Conservation (phyloP, 2,888 invertebrate genomes). For the Andrena camellia region DNA sequence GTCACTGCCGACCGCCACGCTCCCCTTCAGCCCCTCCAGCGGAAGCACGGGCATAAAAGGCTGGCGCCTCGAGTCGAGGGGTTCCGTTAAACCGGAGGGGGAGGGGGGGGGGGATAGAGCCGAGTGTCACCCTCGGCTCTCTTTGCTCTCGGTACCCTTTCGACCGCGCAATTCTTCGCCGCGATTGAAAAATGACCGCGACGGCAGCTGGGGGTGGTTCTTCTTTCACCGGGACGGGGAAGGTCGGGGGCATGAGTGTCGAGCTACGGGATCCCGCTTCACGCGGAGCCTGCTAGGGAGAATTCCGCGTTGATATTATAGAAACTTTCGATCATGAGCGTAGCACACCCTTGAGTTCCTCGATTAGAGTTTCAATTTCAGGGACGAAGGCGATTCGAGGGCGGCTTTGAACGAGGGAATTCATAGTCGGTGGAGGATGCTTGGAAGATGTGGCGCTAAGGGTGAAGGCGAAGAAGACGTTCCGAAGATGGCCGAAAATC, state of each 20-base stretch:
- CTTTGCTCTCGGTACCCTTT: slow-evolving; percentile 13
- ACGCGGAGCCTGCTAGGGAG: background rate
- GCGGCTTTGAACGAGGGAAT: too few species aligned
- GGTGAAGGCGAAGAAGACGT: background rate
- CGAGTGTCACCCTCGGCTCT: slow-evolving; percentile 1
- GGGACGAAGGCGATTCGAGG: too few species aligned
- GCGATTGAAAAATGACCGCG: slow-evolving; percentile 21
- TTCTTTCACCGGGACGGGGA: background rate
- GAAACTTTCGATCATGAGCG: too few species aligned
- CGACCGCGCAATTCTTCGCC: slow-evolving; percentile 12
- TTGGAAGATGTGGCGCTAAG: too few species aligned
- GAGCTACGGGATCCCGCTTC: background rate
- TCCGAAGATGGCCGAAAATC: slow-evolving; percentile 28
- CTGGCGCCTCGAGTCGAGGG: slow-evolving; percentile 51
- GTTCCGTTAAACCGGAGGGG: background rate
- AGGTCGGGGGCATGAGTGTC: slow-evolving; percentile 1
- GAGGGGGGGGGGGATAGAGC: background rate
- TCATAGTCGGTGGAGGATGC: too few species aligned
- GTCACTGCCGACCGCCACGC: slow-evolving; percentile 71
- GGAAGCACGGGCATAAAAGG: slow-evolving; percentile 46
- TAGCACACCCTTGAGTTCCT: too few species aligned
- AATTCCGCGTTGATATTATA: background rate
- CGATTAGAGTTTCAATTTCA: too few species aligned
- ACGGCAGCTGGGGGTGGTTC: background rate
- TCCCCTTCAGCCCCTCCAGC: slow-evolving; percentile 24